Conservation (phyloP, 2,797 vertebrate species). For the Pachyuromys duprasi region DNA sequence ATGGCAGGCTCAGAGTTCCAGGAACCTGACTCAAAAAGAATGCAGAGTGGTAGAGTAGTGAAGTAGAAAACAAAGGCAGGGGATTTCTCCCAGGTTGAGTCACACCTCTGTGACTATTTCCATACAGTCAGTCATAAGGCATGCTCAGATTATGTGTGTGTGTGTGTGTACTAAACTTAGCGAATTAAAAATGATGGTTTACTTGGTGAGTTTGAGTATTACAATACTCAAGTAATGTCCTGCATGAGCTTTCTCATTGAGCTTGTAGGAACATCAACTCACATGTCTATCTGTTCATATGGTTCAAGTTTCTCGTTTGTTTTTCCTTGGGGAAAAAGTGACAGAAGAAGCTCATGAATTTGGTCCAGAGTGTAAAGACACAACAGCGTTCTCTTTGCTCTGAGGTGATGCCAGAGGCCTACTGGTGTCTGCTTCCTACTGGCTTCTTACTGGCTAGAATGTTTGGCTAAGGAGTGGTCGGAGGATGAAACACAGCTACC, state of each 20-base stretch:
- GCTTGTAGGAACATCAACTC: not conserved
- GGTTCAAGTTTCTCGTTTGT: not conserved
- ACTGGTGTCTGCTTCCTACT: not conserved
- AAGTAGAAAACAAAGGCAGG: not conserved
- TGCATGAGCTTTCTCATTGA: not conserved
- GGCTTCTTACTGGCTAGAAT: not conserved
- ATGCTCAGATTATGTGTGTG: not conserved
- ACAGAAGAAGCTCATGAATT: not conserved
- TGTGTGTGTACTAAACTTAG: not conserved
- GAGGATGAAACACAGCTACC: no score
- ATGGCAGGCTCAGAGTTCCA: not conserved
- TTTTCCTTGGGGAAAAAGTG: not conserved
- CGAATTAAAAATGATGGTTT: constrained; percentile 5
- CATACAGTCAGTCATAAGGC: not conserved
- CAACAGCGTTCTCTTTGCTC: not conserved
- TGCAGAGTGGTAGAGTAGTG: not conserved
- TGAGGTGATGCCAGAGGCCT: not conserved
- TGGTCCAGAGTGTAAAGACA: not conserved
- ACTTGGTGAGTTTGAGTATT: not conserved
- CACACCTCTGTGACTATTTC: not conserved
- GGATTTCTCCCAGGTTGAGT: not conserved
- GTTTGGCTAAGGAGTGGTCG: not conserved
- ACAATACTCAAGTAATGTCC: not conserved
- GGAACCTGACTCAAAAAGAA: constrained; percentile 2
- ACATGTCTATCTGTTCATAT: not conserved